These are phyloP conservation scores for Saturnia pavonia DNA, from an alignment of 2,888 invertebrate species.

Conservation along the genomic window DNA sequence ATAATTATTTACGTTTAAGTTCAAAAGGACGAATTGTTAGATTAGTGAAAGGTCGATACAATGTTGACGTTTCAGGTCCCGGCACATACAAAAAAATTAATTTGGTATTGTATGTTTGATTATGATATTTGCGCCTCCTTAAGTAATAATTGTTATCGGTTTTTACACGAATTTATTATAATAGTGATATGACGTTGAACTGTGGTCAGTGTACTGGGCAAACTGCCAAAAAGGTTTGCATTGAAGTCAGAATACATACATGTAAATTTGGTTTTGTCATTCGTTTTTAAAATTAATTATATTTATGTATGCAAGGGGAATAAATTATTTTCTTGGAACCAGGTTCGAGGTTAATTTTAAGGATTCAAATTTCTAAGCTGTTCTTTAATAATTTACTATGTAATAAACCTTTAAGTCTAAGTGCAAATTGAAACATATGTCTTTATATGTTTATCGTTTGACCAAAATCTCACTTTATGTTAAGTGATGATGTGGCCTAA, in stretches of 20 bases:
- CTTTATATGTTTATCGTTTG: no score
- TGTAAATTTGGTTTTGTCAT: background rate
- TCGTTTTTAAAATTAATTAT: background rate
- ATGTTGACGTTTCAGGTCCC: no score
- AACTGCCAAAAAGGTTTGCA: background rate
- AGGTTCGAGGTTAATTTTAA: background rate
- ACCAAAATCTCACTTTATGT: no score
- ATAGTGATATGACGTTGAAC: background rate
- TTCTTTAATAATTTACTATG: background rate
- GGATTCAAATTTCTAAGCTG: background rate
- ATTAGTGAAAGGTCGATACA: no score
- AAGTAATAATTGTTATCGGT: background rate
- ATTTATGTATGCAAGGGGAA: background rate
- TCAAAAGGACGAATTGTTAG: background rate
- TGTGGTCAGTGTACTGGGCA: background rate
- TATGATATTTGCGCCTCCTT: background rate
- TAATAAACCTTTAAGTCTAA: background rate
- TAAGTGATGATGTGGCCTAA: no score
- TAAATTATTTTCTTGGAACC: background rate
- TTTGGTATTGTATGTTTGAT: no score
- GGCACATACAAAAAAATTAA: no score
- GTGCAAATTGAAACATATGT: no score
- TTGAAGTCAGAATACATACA: background rate
- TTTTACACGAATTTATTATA: background rate
- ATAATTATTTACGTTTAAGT: slow-evolving; percentile 8